Conservation (phyloP, 37 sponge, comb jelly and placozoan species). For the Chondrilla cf. caribensis region DNA sequence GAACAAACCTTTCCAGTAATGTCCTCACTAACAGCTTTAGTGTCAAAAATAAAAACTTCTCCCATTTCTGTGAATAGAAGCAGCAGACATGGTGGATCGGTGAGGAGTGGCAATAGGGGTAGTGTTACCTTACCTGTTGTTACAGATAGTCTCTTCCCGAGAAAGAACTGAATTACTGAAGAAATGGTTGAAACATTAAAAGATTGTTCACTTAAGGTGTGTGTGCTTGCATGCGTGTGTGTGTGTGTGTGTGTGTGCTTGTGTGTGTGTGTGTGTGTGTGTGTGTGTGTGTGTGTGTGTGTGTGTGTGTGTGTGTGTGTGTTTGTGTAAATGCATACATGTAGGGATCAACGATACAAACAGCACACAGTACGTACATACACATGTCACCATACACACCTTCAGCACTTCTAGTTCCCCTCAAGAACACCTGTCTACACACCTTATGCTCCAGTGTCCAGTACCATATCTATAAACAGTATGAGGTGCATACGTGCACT, state of each 20-base stretch:
- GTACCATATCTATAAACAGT: background rate
- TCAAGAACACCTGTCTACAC: background rate
- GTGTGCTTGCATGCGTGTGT: no score
- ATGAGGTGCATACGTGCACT: no score
- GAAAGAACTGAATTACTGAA: slow-evolving; percentile 53
- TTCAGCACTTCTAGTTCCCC: background rate
- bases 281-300: no score
- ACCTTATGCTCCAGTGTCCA: slow-evolving; percentile 8
- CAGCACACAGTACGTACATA: background rate
- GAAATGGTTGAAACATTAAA: no score
- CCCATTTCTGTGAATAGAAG: background rate
- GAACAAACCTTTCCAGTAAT: background rate
- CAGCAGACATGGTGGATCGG: background rate
- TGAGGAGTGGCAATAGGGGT: no score
- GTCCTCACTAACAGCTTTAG: background rate
- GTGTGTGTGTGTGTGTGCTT: no score
- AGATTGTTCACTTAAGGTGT: no score
- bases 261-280: no score
- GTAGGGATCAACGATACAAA: background rate
- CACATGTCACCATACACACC: background rate
- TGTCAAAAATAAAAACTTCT: background rate
- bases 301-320: no score
- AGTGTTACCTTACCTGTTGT: slow-evolving; percentile 65
- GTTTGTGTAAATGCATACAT: no score
- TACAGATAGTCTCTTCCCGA: slow-evolving; percentile 56